Conservation (phyloP, 2,797 vertebrate species). For the Garrulus glandarius region DNA sequence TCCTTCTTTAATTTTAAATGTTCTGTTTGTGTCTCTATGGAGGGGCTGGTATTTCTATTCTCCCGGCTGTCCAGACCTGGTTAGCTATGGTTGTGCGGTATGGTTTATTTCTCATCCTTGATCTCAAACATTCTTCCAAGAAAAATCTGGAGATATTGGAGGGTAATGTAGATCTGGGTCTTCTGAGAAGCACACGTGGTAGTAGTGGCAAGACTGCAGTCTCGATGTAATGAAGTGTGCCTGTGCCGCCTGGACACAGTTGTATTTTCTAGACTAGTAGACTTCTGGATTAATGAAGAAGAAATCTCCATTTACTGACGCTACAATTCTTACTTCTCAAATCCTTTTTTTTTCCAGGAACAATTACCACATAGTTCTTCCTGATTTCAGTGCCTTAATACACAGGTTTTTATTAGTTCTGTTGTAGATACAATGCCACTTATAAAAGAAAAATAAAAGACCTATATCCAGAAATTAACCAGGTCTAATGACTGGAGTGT, state of each 20-base stretch:
- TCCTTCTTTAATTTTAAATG: background rate
- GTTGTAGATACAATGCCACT: background rate
- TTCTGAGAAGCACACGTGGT: background rate
- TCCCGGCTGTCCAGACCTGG: background rate
- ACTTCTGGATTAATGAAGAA: background rate
- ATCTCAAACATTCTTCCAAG: background rate
- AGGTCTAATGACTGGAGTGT: background rate
- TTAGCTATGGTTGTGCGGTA: fast-evolving
- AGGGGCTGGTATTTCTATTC: background rate
- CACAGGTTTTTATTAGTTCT: background rate
- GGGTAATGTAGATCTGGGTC: background rate
- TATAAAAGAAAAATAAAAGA: background rate
- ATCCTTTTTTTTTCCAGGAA: background rate
- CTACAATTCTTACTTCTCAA: background rate
- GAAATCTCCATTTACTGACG: background rate
- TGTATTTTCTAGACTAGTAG: background rate
- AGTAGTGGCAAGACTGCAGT: background rate
- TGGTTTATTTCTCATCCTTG: background rate
- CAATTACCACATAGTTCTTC: background rate
- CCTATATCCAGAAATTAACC: background rate
- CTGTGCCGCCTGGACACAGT: background rate
- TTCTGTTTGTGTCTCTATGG: background rate
- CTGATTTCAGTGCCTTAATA: background rate
- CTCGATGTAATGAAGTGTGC: fast-evolving
- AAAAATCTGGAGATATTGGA: background rate